Base-by-base conservation (phyloP, 2,888 invertebrate species). In the Erebia aethiops region DNA sequence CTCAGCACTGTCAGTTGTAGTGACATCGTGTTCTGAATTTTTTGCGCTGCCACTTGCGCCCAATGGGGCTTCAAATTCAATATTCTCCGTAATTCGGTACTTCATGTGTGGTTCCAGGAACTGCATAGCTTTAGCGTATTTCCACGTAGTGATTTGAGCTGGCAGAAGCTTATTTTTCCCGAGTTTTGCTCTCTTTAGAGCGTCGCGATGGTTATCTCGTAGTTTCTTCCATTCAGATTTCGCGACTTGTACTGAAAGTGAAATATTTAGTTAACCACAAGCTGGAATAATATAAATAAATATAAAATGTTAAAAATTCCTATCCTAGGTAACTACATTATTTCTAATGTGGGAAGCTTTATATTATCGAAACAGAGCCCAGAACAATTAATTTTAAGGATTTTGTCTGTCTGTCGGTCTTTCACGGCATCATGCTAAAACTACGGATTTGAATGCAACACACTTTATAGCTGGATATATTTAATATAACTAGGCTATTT, bases 61-160 rank as follows among this genome's bases (percentile, higher is more conserved):
- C 2, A 74, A 70, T 2, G 82, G 78, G 1, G 84, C 82, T 9
- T 91, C 89, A 79, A 88, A 85, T 75, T 92, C 91, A 69, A 91
- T 91, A 70, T 89, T 86, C 75, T 92, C 92, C 41, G 92, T 91
- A 54, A 92, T 90, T 21, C 92, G 84, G 75, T 92, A 91, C 74
- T 92, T 92, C 91, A 92, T 92, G 71, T 90, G 89, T 0, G 92
- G 92, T 71, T 92, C 92, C 0, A 92, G 81, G 73, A 92, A 92
- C 76, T 92, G 91, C 92, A 92, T 92, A 0, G 86, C 86, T 77
- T 91, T 92, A 13, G 91, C 92, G 71, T 92, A 92, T 75, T 92
- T 92, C 92, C 92, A 92, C 10, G 91, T 92, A 1, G 92, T 92
- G 43, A 92, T 88, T 77, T 91, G 91, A 35, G 92, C 91, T 0